These are phyloP conservation scores for Lithophane semibrunnea DNA, from an alignment of 2,888 invertebrate species.

Conservation along the genomic window DNA sequence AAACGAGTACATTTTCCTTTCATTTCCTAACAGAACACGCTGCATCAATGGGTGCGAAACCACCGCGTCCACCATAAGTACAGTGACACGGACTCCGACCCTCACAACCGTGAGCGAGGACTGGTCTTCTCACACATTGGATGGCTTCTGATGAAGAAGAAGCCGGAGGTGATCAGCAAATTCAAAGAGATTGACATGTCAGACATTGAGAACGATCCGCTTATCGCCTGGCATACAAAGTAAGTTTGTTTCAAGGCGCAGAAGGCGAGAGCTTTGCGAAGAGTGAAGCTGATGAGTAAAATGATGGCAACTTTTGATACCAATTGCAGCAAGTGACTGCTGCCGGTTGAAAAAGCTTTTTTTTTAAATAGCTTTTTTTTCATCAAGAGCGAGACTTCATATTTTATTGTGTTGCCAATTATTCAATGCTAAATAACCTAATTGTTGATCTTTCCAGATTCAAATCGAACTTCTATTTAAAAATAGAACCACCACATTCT, in stretches of 20 bases:
- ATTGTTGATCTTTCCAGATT: too few species aligned
- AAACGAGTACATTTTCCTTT: neutral
- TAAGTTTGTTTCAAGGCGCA: conserved; percentile 7
- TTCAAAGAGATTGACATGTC: conserved; percentile 27
- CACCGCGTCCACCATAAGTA: conserved; percentile 33
- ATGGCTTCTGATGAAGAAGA: conserved; percentile 40
- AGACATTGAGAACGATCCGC: conserved; percentile 29
- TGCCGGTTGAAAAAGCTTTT: too few species aligned
- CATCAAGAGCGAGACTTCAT: neutral
- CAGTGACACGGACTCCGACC: conserved; percentile 32
- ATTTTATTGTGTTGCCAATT: neutral
- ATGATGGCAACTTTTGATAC: neutral
- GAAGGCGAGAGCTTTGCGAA: neutral
- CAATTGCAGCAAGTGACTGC: neutral
- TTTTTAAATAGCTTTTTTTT: neutral
- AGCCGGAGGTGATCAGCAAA: conserved; percentile 21
- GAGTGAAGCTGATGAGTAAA: neutral
- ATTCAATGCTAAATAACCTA: neutral
- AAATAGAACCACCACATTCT: neutral
- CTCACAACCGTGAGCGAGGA: conserved; percentile 24
- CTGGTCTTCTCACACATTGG: conserved; percentile 28
- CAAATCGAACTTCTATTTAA: neutral
- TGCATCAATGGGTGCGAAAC: conserved; percentile 22
- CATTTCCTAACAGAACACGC: neutral
- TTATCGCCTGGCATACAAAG: conserved; percentile 23